A percentile compares a stretch with the other conserved stretches of the same genome.
phyloP scores from a whole-genome alignment of 2,888 invertebrate species.

The Suillia variegata region DNA sequence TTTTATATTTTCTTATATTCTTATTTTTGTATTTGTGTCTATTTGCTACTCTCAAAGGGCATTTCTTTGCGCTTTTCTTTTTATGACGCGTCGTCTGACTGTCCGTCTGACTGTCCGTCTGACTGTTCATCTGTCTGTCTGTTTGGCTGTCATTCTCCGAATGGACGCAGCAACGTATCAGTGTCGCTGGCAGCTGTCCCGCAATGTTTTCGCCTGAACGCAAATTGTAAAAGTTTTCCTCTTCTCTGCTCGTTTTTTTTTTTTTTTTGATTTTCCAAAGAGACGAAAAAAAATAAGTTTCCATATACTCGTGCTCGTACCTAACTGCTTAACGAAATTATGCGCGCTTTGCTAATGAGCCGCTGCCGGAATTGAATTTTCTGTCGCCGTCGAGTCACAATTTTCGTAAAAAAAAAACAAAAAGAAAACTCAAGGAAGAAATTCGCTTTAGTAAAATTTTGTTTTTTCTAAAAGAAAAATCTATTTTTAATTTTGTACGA shows the following conservation, averaged over 20 bases:
- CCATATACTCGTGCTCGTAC: not conserved
- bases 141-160: not conserved
- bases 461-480: conserved; percentile 6
- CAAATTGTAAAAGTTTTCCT: conserved; percentile 25
- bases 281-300: not conserved
- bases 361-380: conserved; percentile 4
- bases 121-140: too few relatives aligned
- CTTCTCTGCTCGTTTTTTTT: too few relatives aligned
- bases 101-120: too few relatives aligned
- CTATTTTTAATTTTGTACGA: conserved; percentile 14
- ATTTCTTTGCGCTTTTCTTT: too few relatives aligned
- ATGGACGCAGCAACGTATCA: too few relatives aligned
- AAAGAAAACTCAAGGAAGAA: too few relatives aligned
- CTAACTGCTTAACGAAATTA: not conserved
- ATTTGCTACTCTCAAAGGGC: not conserved
- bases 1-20: too few relatives aligned
- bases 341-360: conserved; percentile 5
- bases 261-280: not conserved
- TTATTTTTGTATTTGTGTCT: too few relatives aligned
- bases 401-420: not conserved
- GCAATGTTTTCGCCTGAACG: conserved; percentile 27
- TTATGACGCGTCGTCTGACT: too few relatives aligned
- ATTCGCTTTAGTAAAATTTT: not conserved
- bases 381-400: not conserved
- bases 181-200: conserved; percentile 31